A percentile compares a stretch with the other conserved stretches of the same genome.
Conservation (phyloP, 2,888 invertebrate genomes). For the Drosophila aldrichi region DNA sequence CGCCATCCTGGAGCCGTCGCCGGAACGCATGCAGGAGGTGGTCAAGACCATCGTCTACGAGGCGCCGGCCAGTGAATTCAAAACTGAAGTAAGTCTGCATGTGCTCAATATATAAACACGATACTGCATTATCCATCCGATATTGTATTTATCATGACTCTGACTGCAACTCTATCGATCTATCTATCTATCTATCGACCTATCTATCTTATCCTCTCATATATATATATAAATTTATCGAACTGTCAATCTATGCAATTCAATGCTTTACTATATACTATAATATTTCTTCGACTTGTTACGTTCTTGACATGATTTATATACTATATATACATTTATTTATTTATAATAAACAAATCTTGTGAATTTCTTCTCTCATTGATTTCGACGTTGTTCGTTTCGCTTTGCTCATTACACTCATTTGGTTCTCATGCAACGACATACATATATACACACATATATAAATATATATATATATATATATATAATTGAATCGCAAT, state of each 20-base stretch:
- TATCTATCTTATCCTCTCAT: slow-evolving; percentile 29
- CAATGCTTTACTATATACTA: slow-evolving; percentile 35
- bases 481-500: slow-evolving; percentile 25
- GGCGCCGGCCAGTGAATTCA: slow-evolving; percentile 76
- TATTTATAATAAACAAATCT: slow-evolving; percentile 76
- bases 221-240: slow-evolving; percentile 40
- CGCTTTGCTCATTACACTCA: slow-evolving; percentile 71
- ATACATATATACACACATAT: slow-evolving; percentile 18
- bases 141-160: slow-evolving; percentile 28
- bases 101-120: slow-evolving; percentile 74
- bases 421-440: slow-evolving; percentile 51
- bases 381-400: slow-evolving; percentile 81
- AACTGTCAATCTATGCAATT: slow-evolving; percentile 27
- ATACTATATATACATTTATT: slow-evolving; percentile 32
- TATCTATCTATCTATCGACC: not conserved
- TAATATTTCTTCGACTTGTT: slow-evolving; percentile 53
- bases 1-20: slow-evolving; percentile 89
- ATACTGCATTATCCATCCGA: slow-evolving; percentile 44
- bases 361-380: slow-evolving; percentile 83
- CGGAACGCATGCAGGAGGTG: slow-evolving; percentile 89
- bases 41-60: slow-evolving; percentile 89
- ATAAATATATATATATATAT: slow-evolving; percentile 11
- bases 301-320: slow-evolving; percentile 61
- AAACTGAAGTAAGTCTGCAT: slow-evolving; percentile 85
- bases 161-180: slow-evolving; percentile 41